Conservation (phyloP, 1,140 invertebrate genomes). For the Rhizoglyphus robini region DNA sequence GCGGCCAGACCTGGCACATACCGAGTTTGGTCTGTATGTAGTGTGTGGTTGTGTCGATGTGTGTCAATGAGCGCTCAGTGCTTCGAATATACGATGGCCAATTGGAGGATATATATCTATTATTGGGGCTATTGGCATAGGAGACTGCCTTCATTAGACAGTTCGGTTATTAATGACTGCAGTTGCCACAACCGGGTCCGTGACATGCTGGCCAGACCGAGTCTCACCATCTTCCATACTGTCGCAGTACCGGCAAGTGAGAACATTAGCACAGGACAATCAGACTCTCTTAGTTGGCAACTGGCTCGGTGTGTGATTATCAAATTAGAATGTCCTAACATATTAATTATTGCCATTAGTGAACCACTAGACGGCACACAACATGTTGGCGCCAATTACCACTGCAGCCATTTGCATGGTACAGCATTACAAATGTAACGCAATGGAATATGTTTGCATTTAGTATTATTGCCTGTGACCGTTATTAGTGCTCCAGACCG, state of each 20-base stretch:
- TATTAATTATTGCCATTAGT: constrained; percentile 14
- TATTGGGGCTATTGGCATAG: not conserved
- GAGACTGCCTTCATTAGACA: constrained; percentile 5
- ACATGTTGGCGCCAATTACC: not conserved
- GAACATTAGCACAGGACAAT: too few species aligned
- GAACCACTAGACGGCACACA: not conserved
- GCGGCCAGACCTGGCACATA: not conserved
- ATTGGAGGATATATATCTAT: not conserved
- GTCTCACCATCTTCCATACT: too few species aligned
- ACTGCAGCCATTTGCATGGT: not conserved
- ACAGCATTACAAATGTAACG: not conserved
- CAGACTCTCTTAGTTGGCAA: too few species aligned
- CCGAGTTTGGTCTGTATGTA: not conserved
- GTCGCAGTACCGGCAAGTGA: too few species aligned
- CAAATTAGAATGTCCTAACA: constrained; percentile 4
- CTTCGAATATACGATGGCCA: too few species aligned
- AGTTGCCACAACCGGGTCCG: not conserved
- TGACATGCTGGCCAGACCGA: not conserved
- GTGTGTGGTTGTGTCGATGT: not conserved
- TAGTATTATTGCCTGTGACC: not conserved
- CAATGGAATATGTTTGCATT: not conserved
- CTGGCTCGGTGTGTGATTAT: too few species aligned
- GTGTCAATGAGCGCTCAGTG: too few species aligned
- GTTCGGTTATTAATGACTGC: constrained; percentile 11
- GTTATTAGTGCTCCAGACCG: not conserved